Evolutionary conservation across 2,888 invertebrate genomes (phyloP).

Genomic region (Meandrusa payeni): DNA sequence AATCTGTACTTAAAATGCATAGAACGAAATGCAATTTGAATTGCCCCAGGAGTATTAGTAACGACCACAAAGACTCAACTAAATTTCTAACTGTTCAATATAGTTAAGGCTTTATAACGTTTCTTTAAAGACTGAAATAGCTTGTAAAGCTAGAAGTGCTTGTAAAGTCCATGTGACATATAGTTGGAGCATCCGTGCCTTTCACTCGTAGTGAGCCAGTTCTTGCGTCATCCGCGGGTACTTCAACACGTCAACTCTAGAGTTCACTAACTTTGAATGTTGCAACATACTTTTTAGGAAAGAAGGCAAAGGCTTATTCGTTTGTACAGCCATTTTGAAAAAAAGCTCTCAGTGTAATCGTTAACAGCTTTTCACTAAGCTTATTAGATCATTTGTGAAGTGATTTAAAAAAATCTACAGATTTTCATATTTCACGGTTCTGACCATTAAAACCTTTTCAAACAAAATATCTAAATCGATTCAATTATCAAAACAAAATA

Average conservation of each 20-base stretch:
- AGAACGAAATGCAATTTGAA: too few relatives aligned
- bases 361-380: too few relatives aligned
- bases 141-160: background rate
- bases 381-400: too few relatives aligned
- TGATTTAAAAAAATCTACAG: too few relatives aligned
- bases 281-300: slow-evolving; percentile 34
- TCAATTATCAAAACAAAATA: too few relatives aligned
- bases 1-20: too few relatives aligned
- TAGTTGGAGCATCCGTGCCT: slow-evolving; percentile 34
- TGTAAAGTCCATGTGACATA: slow-evolving; percentile 6
- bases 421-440: too few relatives aligned
- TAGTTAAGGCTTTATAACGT: background rate
- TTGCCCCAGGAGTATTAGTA: background rate
- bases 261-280: slow-evolving; percentile 51
- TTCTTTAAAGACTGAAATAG: background rate
- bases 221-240: slow-evolving; percentile 40
- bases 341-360: too few relatives aligned
- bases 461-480: too few relatives aligned
- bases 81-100: background rate
- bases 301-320: slow-evolving; percentile 2
- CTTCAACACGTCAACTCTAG: slow-evolving; percentile 34
- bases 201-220: slow-evolving; percentile 41
- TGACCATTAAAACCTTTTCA: too few relatives aligned
- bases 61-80: background rate
- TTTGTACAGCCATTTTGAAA: background rate